Conservation (phyloP, 2,797 vertebrate species). For the Poeciliopsis gracilis region DNA sequence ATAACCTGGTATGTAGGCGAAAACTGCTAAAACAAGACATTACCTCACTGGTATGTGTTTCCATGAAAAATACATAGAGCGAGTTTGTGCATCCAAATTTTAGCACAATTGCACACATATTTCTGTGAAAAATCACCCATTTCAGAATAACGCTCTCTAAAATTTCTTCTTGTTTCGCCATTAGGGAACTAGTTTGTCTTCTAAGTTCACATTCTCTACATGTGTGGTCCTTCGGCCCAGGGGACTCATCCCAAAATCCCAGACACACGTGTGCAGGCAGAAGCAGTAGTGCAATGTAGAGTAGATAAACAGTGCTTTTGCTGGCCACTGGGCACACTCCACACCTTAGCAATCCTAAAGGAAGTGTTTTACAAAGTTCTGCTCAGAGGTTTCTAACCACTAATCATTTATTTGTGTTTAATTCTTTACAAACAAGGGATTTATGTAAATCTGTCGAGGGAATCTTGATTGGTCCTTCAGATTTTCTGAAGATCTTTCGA, state of each 20-base stretch:
- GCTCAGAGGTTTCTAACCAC: not conserved
- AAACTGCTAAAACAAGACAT: constrained; percentile 60
- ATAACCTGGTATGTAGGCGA: constrained; percentile 49
- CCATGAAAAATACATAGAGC: constrained; percentile 27
- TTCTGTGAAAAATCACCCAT: constrained; percentile 9
- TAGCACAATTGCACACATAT: not conserved
- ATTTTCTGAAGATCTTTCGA: not conserved
- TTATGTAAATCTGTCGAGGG: not conserved
- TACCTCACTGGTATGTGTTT: constrained; percentile 62
- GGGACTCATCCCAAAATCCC: constrained; percentile 82
- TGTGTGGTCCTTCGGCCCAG: constrained; percentile 83
- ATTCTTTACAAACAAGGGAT: not conserved
- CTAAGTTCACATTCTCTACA: constrained; percentile 79
- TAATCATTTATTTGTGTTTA: not conserved
- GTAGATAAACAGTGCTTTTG: constrained; percentile 80
- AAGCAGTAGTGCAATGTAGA: constrained; percentile 78
- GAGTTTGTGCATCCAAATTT: constrained; percentile 27
- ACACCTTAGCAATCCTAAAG: constrained; percentile 63
- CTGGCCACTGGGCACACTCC: constrained; percentile 74
- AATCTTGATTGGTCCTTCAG: not conserved
- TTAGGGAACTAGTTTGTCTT: constrained; percentile 45
- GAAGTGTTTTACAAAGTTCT: constrained; percentile 43
- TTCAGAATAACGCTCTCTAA: constrained; percentile 14
- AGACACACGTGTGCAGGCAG: constrained; percentile 82
- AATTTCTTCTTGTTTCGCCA: constrained; percentile 34